Conservation (phyloP, 2,888 invertebrate genomes). For the Cryptocephalus primarius region DNA sequence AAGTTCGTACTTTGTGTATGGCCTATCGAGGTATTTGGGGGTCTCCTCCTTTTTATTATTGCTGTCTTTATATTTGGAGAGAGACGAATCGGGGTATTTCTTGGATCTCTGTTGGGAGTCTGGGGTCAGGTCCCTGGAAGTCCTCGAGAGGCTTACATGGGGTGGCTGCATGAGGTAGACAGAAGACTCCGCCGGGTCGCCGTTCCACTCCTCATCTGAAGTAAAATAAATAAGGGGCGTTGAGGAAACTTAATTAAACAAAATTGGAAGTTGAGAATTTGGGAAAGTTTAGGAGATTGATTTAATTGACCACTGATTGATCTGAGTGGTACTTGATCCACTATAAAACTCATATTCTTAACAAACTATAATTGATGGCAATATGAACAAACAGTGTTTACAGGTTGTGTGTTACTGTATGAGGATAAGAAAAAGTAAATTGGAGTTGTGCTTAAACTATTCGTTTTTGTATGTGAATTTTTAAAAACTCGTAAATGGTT, state of each 20-base stretch:
- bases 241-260: neutral
- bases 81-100: conserved; percentile 10
- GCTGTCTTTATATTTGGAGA: conserved; percentile 30
- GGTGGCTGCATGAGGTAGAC: conserved; percentile 51
- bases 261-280: too few species aligned
- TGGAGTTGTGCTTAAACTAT: too few species aligned
- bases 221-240: conserved; percentile 16
- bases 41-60: conserved; percentile 14
- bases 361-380: too few species aligned
- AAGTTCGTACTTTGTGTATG: conserved; percentile 19
- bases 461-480: too few species aligned
- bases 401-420: too few species aligned
- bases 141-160: conserved; percentile 29
- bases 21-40: conserved; percentile 25
- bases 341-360: too few species aligned
- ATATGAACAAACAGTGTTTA: too few species aligned
- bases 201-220: conserved; percentile 70
- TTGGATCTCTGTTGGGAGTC: conserved; percentile 13
- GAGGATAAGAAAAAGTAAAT: too few species aligned
- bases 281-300: too few species aligned
- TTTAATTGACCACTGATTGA: too few species aligned
- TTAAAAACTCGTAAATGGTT: too few species aligned
- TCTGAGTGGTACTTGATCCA: too few species aligned
- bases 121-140: conserved; percentile 18
- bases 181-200: conserved; percentile 45